Evolutionary conservation across 1,140 invertebrate genomes (phyloP).

Genomic region (Plectrocnemia conspersa): DNA sequence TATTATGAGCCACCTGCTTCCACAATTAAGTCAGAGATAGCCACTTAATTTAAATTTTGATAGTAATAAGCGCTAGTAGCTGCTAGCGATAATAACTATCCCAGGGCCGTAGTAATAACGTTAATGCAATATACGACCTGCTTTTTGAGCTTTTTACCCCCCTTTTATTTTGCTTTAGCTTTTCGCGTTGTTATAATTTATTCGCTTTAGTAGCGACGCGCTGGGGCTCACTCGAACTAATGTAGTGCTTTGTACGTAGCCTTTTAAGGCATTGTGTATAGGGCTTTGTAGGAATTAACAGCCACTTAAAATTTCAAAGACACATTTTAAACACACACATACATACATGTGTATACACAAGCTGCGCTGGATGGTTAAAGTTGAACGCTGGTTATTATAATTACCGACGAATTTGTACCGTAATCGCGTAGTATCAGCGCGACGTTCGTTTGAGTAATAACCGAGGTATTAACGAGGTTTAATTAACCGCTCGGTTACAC

Average conservation of each 20-base stretch:
- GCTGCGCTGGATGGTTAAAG: not conserved
- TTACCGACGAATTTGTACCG: not conserved
- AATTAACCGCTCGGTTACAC: not conserved
- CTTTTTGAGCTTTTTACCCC: conserved; percentile 17
- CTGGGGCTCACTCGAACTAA: conserved; percentile 8
- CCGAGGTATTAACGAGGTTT: not conserved
- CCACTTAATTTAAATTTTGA: too few species aligned
- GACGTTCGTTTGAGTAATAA: not conserved
- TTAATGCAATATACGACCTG: conserved; percentile 4
- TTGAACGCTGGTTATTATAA: conserved; percentile 4
- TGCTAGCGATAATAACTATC: too few species aligned
- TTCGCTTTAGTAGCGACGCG: conserved; percentile 5
- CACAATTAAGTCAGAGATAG: too few species aligned
- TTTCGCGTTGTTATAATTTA: not conserved
- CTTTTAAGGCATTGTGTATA: conserved; percentile 14
- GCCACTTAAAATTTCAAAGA: conserved; percentile 19
- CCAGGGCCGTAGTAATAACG: too few species aligned
- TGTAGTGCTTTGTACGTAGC: not conserved
- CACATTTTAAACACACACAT: not conserved
- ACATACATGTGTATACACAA: not conserved
- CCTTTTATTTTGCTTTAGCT: too few species aligned
- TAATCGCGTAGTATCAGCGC: not conserved
- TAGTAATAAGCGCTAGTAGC: too few species aligned
- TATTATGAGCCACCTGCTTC: too few species aligned
- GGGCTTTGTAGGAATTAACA: conserved; percentile 17